Evolutionary conservation across 2,113 vertebrate species (phyloP).

Genomic region (Takifugu flavidus): DNA sequence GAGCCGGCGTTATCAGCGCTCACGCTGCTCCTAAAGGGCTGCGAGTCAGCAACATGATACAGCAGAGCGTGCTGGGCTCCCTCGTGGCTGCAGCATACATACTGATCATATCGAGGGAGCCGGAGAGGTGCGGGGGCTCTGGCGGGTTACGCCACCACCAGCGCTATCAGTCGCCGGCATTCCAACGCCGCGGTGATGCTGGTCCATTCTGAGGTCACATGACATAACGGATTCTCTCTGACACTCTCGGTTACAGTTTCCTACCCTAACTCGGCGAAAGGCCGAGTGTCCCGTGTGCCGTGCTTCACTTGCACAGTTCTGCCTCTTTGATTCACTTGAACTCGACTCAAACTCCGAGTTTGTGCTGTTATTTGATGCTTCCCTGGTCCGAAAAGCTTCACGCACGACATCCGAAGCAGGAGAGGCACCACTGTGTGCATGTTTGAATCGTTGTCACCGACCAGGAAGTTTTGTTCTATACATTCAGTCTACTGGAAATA

Average conservation of each 20-base stretch:
- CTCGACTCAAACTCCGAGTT: no score
- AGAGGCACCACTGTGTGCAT: no score
- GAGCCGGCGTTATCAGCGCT: constrained; percentile 40
- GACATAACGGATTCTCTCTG: constrained; percentile 50
- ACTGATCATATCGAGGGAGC: constrained; percentile 55
- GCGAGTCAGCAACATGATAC: constrained; percentile 63
- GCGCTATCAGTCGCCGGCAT: constrained; percentile 66
- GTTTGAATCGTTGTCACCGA: no score
- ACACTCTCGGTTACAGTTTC: constrained; percentile 18
- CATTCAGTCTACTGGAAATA: no score
- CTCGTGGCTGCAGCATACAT: constrained; percentile 49
- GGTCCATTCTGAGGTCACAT: constrained; percentile 65
- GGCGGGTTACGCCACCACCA: constrained; percentile 53
- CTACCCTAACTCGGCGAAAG: constrained; percentile 7
- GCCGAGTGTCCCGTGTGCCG: not conserved
- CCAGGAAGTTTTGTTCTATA: no score
- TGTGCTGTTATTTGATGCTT: no score
- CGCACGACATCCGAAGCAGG: no score
- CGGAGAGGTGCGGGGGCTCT: constrained; percentile 33
- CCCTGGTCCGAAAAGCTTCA: no score
- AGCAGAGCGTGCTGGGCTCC: constrained; percentile 52
- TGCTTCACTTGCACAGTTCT: not conserved
- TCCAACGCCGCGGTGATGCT: constrained; percentile 57
- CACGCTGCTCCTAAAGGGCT: constrained; percentile 39
- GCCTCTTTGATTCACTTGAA: not conserved